Percentiles rank a stretch among this genome's conserved stretches.
phyloP scores from a whole-genome alignment of 37 sponge, comb jelly and placozoan genomes.

The Agelas oroides region DNA sequence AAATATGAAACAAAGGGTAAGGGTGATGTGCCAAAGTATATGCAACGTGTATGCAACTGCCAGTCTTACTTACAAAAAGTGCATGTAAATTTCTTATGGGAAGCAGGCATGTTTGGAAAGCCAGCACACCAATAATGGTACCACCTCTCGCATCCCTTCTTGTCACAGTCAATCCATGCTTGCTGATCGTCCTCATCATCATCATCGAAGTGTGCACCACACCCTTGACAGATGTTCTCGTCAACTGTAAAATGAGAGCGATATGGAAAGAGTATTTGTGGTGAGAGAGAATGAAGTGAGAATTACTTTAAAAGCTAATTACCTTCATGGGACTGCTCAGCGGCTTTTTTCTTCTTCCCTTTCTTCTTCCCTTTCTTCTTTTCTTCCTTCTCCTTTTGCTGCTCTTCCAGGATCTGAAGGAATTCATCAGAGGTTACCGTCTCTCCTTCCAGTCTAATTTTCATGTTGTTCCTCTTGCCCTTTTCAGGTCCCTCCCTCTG shows the following conservation, averaged over 20 bases:
- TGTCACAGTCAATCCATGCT: slow-evolving; percentile 48
- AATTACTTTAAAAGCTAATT: too few species aligned
- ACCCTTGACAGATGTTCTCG: slow-evolving; percentile 16
- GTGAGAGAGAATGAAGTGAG: too few species aligned
- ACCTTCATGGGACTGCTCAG: too few species aligned
- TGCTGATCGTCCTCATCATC: slow-evolving; percentile 34
- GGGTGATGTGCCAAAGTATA: too few species aligned
- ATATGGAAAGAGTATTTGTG: too few species aligned
- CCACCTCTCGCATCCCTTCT: slow-evolving; percentile 20
- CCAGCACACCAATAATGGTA: slow-evolving; percentile 51
- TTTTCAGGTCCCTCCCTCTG: background rate
- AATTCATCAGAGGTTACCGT: slow-evolving; percentile 26
- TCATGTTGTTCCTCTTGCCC: slow-evolving; percentile 1
- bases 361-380: background rate
- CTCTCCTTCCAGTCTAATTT: slow-evolving; percentile 9
- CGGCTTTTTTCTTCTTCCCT: background rate
- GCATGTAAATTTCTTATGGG: background rate
- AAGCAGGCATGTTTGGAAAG: background rate
- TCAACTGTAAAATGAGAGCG: too few species aligned
- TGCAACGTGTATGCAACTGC: background rate
- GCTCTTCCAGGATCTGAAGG: background rate
- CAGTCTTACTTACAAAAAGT: background rate
- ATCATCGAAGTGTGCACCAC: slow-evolving; percentile 3
- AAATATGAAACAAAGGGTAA: too few species aligned
- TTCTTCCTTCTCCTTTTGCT: background rate